phyloP scores from a whole-genome alignment of 2,888 invertebrate species.

The Drosophila pegasa region DNA sequence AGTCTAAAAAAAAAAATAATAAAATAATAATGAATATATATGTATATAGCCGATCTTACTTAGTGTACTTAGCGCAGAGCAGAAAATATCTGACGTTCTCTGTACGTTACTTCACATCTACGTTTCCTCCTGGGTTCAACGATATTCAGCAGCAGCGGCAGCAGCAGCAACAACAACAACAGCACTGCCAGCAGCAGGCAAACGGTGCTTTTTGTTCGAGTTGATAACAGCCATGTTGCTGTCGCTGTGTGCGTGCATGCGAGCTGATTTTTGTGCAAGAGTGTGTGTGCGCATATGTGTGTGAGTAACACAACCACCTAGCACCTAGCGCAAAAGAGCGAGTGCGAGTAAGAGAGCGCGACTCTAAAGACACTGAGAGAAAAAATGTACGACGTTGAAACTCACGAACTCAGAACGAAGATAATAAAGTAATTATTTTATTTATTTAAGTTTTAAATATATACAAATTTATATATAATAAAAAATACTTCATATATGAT shows the following conservation, averaged over 20 bases:
- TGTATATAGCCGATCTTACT: too few species aligned
- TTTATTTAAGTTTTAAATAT: not conserved
- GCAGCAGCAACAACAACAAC: slow-evolving; percentile 17
- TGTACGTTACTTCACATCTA: not conserved
- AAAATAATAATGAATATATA: too few species aligned
- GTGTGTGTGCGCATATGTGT: slow-evolving; percentile 16
- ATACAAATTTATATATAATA: not conserved
- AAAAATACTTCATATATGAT: too few species aligned
- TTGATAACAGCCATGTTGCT: slow-evolving; percentile 77
- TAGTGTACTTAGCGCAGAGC: not conserved
- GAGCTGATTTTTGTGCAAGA: slow-evolving; percentile 11
- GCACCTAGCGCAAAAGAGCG: slow-evolving; percentile 49
- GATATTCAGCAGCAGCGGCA: slow-evolving; percentile 28
- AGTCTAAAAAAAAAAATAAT: too few species aligned
- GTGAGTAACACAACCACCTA: slow-evolving; percentile 55
- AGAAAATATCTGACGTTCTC: not conserved
- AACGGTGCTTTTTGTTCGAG: slow-evolving; percentile 72
- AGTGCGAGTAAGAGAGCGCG: slow-evolving; percentile 39
- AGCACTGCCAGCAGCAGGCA: slow-evolving; percentile 34
- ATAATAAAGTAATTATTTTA: not conserved
- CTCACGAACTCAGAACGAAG: too few species aligned
- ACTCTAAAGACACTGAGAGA: slow-evolving; percentile 38
- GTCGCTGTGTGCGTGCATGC: slow-evolving; percentile 47
- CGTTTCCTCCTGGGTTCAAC: slow-evolving; percentile 29
- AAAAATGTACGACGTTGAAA: slow-evolving; percentile 14